Evolutionary conservation across 2,888 invertebrate species (phyloP).

Genomic region (Xestia c-nigrum): DNA sequence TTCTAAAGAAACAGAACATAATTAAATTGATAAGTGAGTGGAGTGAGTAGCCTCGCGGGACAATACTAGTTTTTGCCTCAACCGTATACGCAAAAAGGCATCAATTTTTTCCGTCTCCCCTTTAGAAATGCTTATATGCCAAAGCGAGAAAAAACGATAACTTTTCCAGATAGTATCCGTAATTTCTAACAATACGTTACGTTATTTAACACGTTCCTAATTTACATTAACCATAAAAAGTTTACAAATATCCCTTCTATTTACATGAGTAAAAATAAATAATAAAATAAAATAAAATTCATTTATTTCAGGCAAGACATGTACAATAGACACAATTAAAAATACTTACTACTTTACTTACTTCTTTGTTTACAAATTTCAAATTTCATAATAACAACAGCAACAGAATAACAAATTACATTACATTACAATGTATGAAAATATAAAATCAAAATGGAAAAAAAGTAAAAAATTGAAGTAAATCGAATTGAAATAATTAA

Average conservation of each 20-base stretch:
- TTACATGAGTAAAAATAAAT: not conserved
- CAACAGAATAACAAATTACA: no score
- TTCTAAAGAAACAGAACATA: not conserved
- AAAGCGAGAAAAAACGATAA: not conserved
- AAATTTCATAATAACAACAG: no score
- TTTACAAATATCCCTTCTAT: not conserved
- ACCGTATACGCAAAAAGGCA: not conserved
- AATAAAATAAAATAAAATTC: no score
- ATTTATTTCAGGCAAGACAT: no score
- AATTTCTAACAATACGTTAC: not conserved
- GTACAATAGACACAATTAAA: no score
- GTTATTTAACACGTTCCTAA: not conserved
- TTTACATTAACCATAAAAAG: not conserved
- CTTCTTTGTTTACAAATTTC: no score
- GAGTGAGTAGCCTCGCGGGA: not conserved
- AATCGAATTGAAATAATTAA: no score
- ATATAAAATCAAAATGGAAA: no score
- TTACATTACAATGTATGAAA: no score
- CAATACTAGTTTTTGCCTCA: not conserved
- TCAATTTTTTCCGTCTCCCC: not conserved
- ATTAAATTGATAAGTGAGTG: not conserved
- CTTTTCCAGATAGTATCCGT: conserved; percentile 9
- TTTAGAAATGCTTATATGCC: not conserved
- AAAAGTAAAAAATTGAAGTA: no score
- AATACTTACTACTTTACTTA: no score